phyloP scores from a whole-genome alignment of 2,888 invertebrate genomes.

The Ectropis crepuscularia region DNA sequence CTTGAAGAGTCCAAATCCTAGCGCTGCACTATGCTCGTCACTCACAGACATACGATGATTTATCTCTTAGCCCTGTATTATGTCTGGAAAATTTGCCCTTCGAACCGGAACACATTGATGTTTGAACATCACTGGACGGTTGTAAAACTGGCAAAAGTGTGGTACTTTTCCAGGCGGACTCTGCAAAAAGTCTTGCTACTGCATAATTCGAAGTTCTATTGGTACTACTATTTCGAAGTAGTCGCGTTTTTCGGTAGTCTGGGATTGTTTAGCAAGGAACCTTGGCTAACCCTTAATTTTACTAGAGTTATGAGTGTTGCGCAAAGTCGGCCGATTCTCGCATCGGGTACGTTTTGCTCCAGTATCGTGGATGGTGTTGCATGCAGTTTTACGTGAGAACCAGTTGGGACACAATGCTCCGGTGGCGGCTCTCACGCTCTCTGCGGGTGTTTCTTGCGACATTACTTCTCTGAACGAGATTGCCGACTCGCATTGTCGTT shows the following conservation, averaged over 20 bases:
- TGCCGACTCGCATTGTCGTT: conserved; percentile 54
- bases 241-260: conserved; percentile 41
- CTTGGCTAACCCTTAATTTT: conserved; percentile 40
- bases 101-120: too few species aligned
- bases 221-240: conserved; percentile 37
- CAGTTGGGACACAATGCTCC: conserved; percentile 66
- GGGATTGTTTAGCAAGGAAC: conserved; percentile 36
- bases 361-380: conserved; percentile 59
- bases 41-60: too few species aligned
- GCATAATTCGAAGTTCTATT: too few species aligned
- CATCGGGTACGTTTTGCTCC: conserved; percentile 67
- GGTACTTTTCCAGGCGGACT: too few species aligned
- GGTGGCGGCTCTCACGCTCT: conserved; percentile 70
- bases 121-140: too few species aligned
- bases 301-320: conserved; percentile 49
- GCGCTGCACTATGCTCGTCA: too few species aligned
- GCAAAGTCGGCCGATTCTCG: conserved; percentile 55
- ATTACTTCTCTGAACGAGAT: conserved; percentile 53
- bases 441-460: conserved; percentile 74
- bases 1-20: too few species aligned
- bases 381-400: conserved; percentile 73
- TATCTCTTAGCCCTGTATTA: too few species aligned
- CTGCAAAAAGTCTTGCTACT: too few species aligned
- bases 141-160: too few species aligned
- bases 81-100: too few species aligned